Percentiles rank a stretch among this genome's conserved stretches.
These are phyloP conservation scores for Orchesellides sinensis DNA, from an alignment of 2,888 invertebrate species.

Conservation along the genomic window DNA sequence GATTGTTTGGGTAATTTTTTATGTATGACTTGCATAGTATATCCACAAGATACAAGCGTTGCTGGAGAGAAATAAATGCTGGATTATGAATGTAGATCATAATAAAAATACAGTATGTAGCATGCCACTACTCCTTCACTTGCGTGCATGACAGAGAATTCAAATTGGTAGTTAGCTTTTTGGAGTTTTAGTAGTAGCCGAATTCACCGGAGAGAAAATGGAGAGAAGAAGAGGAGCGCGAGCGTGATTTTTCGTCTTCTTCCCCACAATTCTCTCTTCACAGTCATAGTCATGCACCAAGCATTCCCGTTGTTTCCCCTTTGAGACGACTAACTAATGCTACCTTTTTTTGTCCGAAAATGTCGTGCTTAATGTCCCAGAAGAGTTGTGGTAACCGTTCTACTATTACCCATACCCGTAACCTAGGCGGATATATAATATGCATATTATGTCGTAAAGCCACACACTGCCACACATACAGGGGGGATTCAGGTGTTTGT, in stretches of 20 bases:
- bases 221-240: neutral
- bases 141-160: neutral
- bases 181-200: neutral
- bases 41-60: neutral
- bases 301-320: neutral
- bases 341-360: slow-evolving; percentile 27
- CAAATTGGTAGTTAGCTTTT: neutral
- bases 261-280: neutral
- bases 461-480: slow-evolving; percentile 9
- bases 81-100: neutral
- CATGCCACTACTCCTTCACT: neutral
- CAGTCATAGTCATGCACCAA: neutral
- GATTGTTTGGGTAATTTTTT: too few species aligned
- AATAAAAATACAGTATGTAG: too few species aligned
- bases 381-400: slow-evolving; percentile 60
- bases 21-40: slow-evolving; percentile 53
- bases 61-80: neutral
- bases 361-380: slow-evolving; percentile 63
- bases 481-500: slow-evolving; percentile 71
- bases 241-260: slow-evolving; percentile 7
- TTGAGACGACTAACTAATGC: neutral
- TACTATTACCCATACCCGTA: slow-evolving; percentile 50
- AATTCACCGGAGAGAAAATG: neutral
- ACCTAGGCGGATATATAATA: slow-evolving; percentile 32
- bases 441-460: slow-evolving; percentile 25